A percentile compares a stretch with the other conserved stretches of the same genome.
These are phyloP conservation scores for Synanthedon myopaeformis DNA, from an alignment of 2,888 invertebrate species.

Conservation along the genomic window DNA sequence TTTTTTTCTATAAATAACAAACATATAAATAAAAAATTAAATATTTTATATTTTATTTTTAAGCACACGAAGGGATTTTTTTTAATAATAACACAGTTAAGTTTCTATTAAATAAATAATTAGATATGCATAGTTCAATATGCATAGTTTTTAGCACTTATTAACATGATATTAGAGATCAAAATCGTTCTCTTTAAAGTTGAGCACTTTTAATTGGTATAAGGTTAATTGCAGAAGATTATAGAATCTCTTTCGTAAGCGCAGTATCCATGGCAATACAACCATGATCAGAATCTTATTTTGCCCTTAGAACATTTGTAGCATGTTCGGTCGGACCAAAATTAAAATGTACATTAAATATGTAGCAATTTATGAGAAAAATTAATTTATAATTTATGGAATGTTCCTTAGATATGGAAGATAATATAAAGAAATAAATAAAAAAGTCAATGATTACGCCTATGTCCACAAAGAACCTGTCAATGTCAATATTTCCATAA, in stretches of 20 bases:
- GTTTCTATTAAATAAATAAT: background rate
- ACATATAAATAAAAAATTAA: background rate
- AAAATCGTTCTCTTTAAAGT: slow-evolving; percentile 17
- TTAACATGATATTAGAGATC: slow-evolving; percentile 3
- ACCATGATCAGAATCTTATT: too few species aligned
- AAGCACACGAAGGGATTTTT: background rate
- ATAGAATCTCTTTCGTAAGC: slow-evolving; percentile 16
- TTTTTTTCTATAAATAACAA: background rate
- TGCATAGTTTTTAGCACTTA: background rate
- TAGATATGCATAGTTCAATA: background rate
- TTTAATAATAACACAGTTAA: background rate
- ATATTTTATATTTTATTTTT: background rate
- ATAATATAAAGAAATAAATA: too few species aligned
- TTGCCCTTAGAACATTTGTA: too few species aligned
- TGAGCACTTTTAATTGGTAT: slow-evolving; percentile 16
- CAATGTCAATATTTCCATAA: too few species aligned
- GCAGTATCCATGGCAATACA: slow-evolving; percentile 10
- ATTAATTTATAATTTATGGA: too few species aligned
- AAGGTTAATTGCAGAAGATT: too few species aligned
- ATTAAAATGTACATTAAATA: too few species aligned
- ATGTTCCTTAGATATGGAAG: too few species aligned
- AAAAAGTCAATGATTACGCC: too few species aligned
- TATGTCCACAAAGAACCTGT: too few species aligned
- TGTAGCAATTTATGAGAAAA: too few species aligned
- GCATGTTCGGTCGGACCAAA: too few species aligned